phyloP scores from a whole-genome alignment of 1,140 invertebrate species.

The Archivesica marissinica region DNA sequence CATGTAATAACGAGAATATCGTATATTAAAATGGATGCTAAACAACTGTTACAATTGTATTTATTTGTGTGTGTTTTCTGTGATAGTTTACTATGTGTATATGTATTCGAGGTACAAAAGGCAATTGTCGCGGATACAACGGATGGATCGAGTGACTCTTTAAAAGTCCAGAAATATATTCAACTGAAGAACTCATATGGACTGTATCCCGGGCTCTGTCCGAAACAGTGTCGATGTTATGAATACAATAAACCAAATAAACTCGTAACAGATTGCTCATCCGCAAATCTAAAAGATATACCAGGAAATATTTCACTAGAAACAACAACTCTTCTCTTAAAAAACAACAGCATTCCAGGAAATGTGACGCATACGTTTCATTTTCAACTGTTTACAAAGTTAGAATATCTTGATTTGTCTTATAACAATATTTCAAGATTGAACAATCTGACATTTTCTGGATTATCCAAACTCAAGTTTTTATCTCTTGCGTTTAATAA shows the following conservation, averaged over 20 bases:
- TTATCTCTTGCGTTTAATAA: background rate
- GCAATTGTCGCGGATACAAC: too few relatives aligned
- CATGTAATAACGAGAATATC: too few relatives aligned
- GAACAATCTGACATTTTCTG: background rate
- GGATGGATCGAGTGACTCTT: too few relatives aligned
- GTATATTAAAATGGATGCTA: too few relatives aligned
- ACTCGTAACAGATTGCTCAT: background rate
- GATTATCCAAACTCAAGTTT: background rate
- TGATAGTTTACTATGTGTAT: too few relatives aligned
- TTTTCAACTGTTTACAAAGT: background rate
- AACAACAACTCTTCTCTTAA: background rate
- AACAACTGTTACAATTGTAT: too few relatives aligned
- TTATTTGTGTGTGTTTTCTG: too few relatives aligned
- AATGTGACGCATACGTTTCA: background rate
- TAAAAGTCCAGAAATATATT: too few relatives aligned
- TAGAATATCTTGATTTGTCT: background rate
- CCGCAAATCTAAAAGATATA: background rate
- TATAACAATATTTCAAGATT: background rate
- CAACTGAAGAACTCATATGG: too few relatives aligned
- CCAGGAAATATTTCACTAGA: background rate
- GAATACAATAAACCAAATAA: background rate
- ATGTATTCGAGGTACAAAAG: too few relatives aligned
- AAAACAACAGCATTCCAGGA: background rate
- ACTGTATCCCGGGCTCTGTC: background rate
- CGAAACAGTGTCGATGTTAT: background rate